Evolutionary conservation across 2,888 invertebrate genomes (phyloP), one percentile per base, ranked within the genome.

Genomic region (Cephus rjabovi): DNA sequence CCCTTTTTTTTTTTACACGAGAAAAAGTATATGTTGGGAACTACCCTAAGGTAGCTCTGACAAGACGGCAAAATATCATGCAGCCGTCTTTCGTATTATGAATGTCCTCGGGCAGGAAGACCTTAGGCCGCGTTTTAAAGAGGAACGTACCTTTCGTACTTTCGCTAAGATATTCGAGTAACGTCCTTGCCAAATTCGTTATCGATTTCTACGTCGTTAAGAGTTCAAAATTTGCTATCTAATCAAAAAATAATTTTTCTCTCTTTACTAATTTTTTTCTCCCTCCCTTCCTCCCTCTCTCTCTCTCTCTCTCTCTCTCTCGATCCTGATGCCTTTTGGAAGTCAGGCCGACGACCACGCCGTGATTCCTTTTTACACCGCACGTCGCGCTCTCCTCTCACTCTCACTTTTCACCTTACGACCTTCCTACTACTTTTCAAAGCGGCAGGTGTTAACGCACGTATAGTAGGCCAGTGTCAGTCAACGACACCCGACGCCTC

Each of bases 391-490:
- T 33, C 74, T 12, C 11, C 31, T 35, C 34, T 34, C 74, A 74
- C 74, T 74, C 74, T 74, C 74, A 34, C 74, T 74, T 74, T 74
- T 74, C 74, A 35, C 34, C 34, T 71, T 71, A 30, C 23, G 35
- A 34, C 74, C 74, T 74, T 74, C 74, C 74, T 35, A n/a, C 74
- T n/a, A 34, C 34, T 34, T 34, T 74, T 74, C 74, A 34, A 35
- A 30, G 33, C 35, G 74, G 76, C 83, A 83, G 85, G 87, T 86
- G 87, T 87, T 87, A 87, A 88, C 81, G 86, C 79, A 87, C 86
- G 84, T 81, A 86, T 86, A 86, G 87, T 90, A 86, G 89, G 87
- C 88, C 89, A 89, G 85, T 89, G 89, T 89, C 89, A 88, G 87
- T 86, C 87, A 87, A 86, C 83, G 87, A 85, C 87, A 87, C 83